A percentile compares a stretch with the other conserved stretches of the same genome.
These are phyloP conservation scores for Alectoris magna DNA, from an alignment of 2,797 vertebrate species.

Conservation along the genomic window DNA sequence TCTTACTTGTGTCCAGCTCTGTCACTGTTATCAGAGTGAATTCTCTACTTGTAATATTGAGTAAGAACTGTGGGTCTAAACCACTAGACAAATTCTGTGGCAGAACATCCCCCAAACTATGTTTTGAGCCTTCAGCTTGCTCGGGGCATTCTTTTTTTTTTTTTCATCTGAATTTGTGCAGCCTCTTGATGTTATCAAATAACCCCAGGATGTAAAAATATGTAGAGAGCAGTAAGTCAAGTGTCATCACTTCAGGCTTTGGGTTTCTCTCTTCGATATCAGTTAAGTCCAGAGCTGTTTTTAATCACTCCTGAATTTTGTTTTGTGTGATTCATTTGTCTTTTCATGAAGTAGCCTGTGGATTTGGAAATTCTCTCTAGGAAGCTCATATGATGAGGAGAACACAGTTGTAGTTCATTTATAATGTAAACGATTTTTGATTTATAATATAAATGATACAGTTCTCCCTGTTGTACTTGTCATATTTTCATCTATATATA, in stretches of 20 bases:
- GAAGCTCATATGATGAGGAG: not conserved
- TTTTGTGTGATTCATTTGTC: not conserved
- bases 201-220: not conserved
- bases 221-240: not conserved
- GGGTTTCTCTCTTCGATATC: not conserved
- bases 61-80: not conserved
- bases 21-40: not conserved
- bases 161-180: not conserved
- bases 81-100: not conserved
- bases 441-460: not conserved
- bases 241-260: not conserved
- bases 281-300: not conserved
- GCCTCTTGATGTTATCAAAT: not conserved
- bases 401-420: not conserved
- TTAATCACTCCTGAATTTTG: not conserved
- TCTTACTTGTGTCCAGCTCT: not conserved
- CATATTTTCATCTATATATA: not conserved
- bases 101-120: not conserved
- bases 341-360: not conserved
- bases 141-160: not conserved
- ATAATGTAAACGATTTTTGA: not conserved
- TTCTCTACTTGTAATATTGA: not conserved
- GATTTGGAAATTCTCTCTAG: not conserved
- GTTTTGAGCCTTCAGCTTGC: not conserved
- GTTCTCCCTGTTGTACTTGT: fast-evolving